Evolutionary conservation across 2,113 vertebrate genomes (phyloP).

Genomic region (Rhinoptilus africanus): DNA sequence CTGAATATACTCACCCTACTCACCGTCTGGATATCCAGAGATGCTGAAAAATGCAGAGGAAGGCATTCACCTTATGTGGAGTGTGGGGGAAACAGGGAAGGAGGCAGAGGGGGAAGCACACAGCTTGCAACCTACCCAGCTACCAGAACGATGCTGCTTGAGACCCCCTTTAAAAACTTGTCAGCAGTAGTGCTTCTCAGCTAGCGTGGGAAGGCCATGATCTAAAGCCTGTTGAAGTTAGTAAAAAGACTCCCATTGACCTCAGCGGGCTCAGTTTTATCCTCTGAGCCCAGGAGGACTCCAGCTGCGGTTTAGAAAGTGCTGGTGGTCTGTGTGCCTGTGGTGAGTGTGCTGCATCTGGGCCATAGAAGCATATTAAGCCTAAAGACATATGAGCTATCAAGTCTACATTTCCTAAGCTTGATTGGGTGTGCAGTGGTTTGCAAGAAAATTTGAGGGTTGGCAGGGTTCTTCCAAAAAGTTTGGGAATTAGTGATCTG

Average conservation of each 20-base stretch:
- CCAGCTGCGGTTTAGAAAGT: not conserved
- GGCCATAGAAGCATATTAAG: not conserved
- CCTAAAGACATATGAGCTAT: slow-evolving; percentile 22
- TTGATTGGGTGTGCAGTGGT: slow-evolving; percentile 18
- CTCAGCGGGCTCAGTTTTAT: not conserved
- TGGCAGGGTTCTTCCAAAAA: slow-evolving; percentile 11
- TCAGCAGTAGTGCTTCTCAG: not conserved
- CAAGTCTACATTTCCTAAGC: slow-evolving; percentile 13
- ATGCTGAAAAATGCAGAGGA: not conserved
- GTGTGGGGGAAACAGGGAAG: no score
- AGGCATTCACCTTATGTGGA: not conserved
- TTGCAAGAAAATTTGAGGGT: slow-evolving; percentile 40
- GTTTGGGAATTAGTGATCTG: not conserved
- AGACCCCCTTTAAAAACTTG: not conserved
- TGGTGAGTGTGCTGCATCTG: slow-evolving; percentile 12
- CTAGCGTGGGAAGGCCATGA: not conserved
- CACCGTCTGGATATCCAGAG: not conserved
- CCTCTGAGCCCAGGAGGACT: not conserved
- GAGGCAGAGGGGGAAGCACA: not conserved
- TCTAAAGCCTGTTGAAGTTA: slow-evolving; percentile 17
- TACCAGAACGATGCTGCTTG: not conserved
- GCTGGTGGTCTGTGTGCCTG: slow-evolving; percentile 19
- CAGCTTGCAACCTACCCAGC: not conserved
- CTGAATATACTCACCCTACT: not conserved
- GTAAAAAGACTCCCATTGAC: not conserved